These are phyloP conservation scores for Brachyalestes nurse DNA, from an alignment of 2,797 vertebrate genomes.

Conservation along the genomic window DNA sequence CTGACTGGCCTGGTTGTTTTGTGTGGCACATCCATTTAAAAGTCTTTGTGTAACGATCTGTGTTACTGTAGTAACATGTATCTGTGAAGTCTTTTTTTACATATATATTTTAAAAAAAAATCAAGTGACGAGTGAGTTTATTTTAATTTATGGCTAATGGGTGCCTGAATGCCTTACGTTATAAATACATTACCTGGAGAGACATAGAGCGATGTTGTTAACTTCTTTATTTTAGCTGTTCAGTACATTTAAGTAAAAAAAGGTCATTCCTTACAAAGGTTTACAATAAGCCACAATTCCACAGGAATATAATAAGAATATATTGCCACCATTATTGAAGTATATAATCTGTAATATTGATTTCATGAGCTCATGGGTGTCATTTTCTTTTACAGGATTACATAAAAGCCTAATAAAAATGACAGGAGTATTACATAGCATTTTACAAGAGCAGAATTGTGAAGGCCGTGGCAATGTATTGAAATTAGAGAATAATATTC, in stretches of 20 bases:
- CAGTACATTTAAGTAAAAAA: conserved; percentile 42
- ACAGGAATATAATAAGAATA: conserved; percentile 59
- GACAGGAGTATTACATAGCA: conserved; percentile 18
- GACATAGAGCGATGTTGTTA: not conserved
- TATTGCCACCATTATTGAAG: conserved; percentile 47
- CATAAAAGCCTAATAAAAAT: conserved; percentile 22
- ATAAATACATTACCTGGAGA: not conserved
- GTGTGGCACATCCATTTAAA: conserved; percentile 33
- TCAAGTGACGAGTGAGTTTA: conserved; percentile 16
- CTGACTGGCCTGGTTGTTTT: conserved; percentile 5
- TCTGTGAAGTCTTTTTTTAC: conserved; percentile 16
- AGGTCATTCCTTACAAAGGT: conserved; percentile 62
- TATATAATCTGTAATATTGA: conserved; percentile 37
- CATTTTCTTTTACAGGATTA: conserved; percentile 25
- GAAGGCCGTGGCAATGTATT: conserved; percentile 31
- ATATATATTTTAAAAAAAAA: conserved; percentile 37
- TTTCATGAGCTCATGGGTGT: conserved; percentile 9
- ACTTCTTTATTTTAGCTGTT: conserved; percentile 49
- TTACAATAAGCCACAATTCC: conserved; percentile 61
- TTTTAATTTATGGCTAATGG: conserved; percentile 2
- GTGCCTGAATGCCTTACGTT: not conserved
- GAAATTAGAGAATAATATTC: conserved; percentile 28
- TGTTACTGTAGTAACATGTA: conserved; percentile 22
- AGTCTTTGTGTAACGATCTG: conserved; percentile 13
- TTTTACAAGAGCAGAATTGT: conserved; percentile 18